Evolutionary conservation across 2,888 invertebrate species (phyloP), one percentile per base, ranked within the genome.

Genomic region (Amitus sp.): DNA sequence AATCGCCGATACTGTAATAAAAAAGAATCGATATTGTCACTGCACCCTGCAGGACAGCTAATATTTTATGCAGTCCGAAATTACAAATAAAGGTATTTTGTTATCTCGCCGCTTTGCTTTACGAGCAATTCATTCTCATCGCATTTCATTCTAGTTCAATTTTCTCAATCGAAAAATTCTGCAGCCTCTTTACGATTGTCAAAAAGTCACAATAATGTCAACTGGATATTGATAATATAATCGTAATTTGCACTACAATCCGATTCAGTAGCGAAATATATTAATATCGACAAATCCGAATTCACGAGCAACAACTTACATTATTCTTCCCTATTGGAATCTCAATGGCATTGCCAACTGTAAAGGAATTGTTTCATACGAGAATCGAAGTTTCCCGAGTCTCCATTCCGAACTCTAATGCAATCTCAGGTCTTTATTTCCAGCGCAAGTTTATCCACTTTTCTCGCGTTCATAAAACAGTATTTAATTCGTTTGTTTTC

Each of bases 401-500:
- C 7, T 23, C 23, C 13, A 34, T 13, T 12, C n/a, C n/a, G n/a
- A 34, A 34, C 12, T 39, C 39, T 2, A 39, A 9, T 20, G 42
- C n/a, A 42, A 20, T 12, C 15, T 20, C 20, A 2, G 19, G 42
- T 20, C 9, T 20, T 13, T 20, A 18, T 42, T 20, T 18, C 5
- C 42, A 42, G 20, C 37, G 13, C 1, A 10, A 15, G 37, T 37
- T 37, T 37, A 37, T 13, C 19, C 19, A 42, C 42, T 42, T 18
- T 20, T 18, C 20, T 12, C 7, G 39, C 17, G 4, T 15, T 6
- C 10, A 9, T 4, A 18, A 39, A 15, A 34, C 34, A 12, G 39
- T 39, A 5, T 39, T 13, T 52, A 33, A 33, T 51, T 23, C 23
- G n/a, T 23, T 23, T 23, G 23, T 23, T 23, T 23, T 23, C 23